Percentiles rank a stretch among this genome's conserved stretches.
These are phyloP conservation scores for Andrena minutula DNA, from an alignment of 2,888 invertebrate species.

Conservation along the genomic window DNA sequence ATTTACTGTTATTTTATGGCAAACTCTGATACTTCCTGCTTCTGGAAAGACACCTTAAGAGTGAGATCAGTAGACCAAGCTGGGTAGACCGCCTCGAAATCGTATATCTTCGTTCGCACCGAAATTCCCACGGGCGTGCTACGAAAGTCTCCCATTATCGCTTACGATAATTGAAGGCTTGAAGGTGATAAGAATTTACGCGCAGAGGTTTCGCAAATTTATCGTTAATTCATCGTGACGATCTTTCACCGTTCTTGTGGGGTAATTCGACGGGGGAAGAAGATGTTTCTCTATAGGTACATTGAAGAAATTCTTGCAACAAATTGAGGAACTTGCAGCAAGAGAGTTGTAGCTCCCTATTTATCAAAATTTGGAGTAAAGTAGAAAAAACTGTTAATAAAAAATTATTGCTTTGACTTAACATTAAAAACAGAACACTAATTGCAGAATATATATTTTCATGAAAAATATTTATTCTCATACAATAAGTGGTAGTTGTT, in stretches of 20 bases:
- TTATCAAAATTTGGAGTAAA: too few species aligned
- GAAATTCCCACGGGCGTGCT: conserved; percentile 68
- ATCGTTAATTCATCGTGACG: conserved; percentile 78
- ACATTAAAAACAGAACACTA: too few species aligned
- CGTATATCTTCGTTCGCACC: conserved; percentile 53
- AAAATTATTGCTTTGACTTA: too few species aligned
- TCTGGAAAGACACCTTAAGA: conserved; percentile 11
- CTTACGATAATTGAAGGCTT: conserved; percentile 78
- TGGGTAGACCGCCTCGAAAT: conserved; percentile 48
- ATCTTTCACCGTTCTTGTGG: not conserved
- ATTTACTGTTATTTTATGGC: conserved; percentile 39
- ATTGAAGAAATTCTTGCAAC: too few species aligned
- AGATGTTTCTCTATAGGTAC: too few species aligned
- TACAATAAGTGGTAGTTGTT: too few species aligned
- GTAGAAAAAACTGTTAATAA: too few species aligned
- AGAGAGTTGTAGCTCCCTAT: too few species aligned
- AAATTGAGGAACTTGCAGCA: too few species aligned
- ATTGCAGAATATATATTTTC: too few species aligned
- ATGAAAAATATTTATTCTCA: too few species aligned
- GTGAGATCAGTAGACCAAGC: conserved; percentile 47
- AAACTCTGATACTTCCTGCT: conserved; percentile 41
- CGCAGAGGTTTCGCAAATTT: conserved; percentile 61
- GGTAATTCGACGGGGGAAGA: too few species aligned
- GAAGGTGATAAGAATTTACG: conserved; percentile 24
- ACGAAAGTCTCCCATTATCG: conserved; percentile 66